These are phyloP conservation scores for Tragelaphus buxtoni DNA, from an alignment of 2,113 vertebrate species.

Conservation along the genomic window DNA sequence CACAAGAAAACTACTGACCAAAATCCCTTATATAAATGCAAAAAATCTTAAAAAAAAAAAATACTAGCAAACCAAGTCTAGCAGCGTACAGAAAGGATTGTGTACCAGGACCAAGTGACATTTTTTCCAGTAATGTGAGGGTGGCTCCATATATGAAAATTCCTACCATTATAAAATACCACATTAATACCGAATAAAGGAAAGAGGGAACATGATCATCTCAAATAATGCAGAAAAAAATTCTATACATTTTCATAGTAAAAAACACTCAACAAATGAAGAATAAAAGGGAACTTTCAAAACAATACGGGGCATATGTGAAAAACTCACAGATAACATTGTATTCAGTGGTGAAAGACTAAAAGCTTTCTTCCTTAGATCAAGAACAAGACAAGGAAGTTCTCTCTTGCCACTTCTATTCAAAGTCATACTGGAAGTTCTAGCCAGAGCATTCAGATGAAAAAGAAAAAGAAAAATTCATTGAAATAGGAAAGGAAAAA, in stretches of 20 bases:
- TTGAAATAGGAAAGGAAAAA: not conserved
- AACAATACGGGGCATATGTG: not conserved
- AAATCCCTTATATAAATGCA: not conserved
- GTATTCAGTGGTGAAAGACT: not conserved
- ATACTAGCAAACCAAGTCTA: not conserved
- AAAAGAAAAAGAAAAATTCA: not conserved
- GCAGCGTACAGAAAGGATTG: not conserved
- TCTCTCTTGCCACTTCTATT: not conserved
- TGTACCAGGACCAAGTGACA: not conserved
- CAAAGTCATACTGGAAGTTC: not conserved
- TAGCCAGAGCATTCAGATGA: not conserved
- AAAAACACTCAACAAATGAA: not conserved
- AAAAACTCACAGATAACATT: not conserved
- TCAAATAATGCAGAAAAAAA: slow-evolving; percentile 15
- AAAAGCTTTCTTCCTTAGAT: not conserved
- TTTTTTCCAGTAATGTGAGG: not conserved
- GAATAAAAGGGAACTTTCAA: not conserved
- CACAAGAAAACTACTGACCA: not conserved
- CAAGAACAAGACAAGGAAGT: not conserved
- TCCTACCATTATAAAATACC: not conserved
- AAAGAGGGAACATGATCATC: not conserved
- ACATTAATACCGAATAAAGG: not conserved
- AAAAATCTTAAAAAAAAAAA: not conserved
- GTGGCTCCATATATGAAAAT: not conserved
- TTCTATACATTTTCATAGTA: not conserved